Base-by-base conservation (phyloP, 2,113 vertebrate genomes). In the Craseonycteris thonglongyai region DNA sequence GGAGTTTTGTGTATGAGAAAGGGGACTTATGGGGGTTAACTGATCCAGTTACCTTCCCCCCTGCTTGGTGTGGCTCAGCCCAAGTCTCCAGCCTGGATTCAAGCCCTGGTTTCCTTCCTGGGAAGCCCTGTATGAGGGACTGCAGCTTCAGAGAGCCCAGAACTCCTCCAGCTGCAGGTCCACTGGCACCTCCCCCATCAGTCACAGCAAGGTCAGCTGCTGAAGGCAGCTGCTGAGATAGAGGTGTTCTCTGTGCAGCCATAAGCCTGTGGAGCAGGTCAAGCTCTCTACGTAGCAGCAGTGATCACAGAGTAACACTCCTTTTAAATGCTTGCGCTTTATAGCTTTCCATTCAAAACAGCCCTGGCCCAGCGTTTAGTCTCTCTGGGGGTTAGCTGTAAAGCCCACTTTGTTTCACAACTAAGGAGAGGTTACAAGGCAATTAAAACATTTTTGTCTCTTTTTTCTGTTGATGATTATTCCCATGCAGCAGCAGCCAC, bases 401-500 rank as follows among this genome's bases (percentile, higher is more conserved):
- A 96, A 96, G 84, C 89, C 91, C 72, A 80, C 85, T 78, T 82
- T 88, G 24, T 79, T 97, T 97, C 96, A 95, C 96, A 96, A 91
- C 96, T 92, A 82, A 86, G 63, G 51, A 91, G 81, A 69, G 26
- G 91, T 96, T 95, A 96, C 85, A 92, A 96, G 96, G 93, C 94
- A 94, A 85, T 95, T 96, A 95, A 93, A 96, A 94, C 71, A 94
- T 87, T 94, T 95, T 80, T 91, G 65, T 91, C 86, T 95, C 88
- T 92, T 84, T 78, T 88, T 47, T 91, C 88, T 90, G 91, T 69
- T 83, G 78, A 94, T 95, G 94, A 81, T 93, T 78, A 95, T 69
- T 81, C 81, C 84, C 88, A 58, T 40, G 89, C 12, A 1, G 76
- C 26, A 35, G 76, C 61, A n/a, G 58, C 65, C 58, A 54, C 71